Percentiles rank a stretch among this genome's conserved stretches.
Evolutionary conservation across 1,140 invertebrate species (phyloP).

Genomic region (Caenorhabditis latens): DNA sequence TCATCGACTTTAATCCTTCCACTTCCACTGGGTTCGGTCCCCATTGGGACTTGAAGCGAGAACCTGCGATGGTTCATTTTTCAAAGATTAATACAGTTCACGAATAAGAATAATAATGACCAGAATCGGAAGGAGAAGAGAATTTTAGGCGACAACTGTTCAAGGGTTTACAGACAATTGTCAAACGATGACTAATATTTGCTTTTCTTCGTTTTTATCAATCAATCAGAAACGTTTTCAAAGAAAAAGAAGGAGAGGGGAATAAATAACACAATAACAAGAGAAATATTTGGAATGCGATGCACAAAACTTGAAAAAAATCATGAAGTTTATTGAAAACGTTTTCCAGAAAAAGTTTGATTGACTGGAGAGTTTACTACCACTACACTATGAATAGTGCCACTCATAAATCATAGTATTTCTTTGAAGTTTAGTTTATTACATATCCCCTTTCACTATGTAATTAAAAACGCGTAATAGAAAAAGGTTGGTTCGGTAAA

Average conservation of each 20-base stretch:
- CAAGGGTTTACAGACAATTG: conserved; percentile 16
- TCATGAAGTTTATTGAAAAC: too few species aligned
- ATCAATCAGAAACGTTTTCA: conserved; percentile 17
- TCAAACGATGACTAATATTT: conserved; percentile 42
- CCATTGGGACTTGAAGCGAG: conserved; percentile 61
- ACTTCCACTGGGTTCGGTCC: conserved; percentile 56
- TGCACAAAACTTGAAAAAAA: background rate
- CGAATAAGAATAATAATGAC: background rate
- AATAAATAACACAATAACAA: conserved; percentile 4
- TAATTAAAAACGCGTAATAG: too few species aligned
- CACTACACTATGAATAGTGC: too few species aligned
- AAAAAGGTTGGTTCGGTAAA: too few species aligned
- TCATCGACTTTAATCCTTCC: conserved; percentile 56
- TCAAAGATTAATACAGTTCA: background rate
- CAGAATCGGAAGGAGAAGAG: background rate
- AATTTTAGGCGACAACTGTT: conserved; percentile 37
- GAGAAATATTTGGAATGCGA: background rate
- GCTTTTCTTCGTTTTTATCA: conserved; percentile 10
- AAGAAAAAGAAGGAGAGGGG: too few species aligned
- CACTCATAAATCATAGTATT: too few species aligned
- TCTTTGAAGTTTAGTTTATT: too few species aligned
- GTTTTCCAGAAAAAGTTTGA: too few species aligned
- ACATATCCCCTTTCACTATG: too few species aligned
- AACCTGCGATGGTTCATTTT: conserved; percentile 52
- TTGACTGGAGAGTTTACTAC: too few species aligned